phyloP scores from a whole-genome alignment of 2,797 vertebrate species.

The Tragopan temminckii region DNA sequence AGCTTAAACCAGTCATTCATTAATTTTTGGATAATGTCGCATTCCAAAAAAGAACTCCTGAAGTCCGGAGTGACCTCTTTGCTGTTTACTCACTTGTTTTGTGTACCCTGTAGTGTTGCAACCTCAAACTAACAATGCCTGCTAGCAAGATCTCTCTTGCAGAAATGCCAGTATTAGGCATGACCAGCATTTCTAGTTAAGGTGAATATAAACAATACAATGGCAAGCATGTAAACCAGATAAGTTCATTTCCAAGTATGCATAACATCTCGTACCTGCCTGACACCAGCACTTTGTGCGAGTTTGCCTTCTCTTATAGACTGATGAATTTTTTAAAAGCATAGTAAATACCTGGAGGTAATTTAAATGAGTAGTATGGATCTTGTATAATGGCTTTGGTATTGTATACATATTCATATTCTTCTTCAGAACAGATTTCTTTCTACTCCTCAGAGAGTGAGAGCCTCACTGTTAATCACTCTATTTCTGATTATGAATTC shows the following conservation, averaged over 20 bases:
- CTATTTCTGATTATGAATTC: slow-evolving; percentile 62
- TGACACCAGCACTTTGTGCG: not conserved
- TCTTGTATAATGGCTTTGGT: slow-evolving; percentile 48
- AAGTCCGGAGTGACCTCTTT: not conserved
- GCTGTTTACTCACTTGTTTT: not conserved
- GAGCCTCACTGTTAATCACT: slow-evolving; percentile 68
- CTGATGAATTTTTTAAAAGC: slow-evolving; percentile 46
- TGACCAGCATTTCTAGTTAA: not conserved
- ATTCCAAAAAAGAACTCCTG: not conserved
- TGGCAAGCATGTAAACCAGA: not conserved
- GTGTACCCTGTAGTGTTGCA: not conserved
- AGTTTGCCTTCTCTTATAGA: not conserved
- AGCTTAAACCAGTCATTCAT: not conserved
- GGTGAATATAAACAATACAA: not conserved
- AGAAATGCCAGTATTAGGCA: not conserved
- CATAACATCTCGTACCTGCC: not conserved
- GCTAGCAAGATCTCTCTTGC: not conserved
- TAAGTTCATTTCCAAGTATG: not conserved
- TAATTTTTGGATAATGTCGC: not conserved
- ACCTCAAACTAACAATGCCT: not conserved
- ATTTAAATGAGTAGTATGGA: slow-evolving; percentile 60
- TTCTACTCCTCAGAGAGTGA: slow-evolving; percentile 69
- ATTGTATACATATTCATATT: slow-evolving; percentile 60
- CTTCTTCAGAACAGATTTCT: slow-evolving; percentile 60
- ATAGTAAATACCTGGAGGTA: slow-evolving; percentile 33